A percentile compares a stretch with the other conserved stretches of the same genome.
Evolutionary conservation across 2,888 invertebrate species (phyloP).

Genomic region (Drosophila engyochracea): DNA sequence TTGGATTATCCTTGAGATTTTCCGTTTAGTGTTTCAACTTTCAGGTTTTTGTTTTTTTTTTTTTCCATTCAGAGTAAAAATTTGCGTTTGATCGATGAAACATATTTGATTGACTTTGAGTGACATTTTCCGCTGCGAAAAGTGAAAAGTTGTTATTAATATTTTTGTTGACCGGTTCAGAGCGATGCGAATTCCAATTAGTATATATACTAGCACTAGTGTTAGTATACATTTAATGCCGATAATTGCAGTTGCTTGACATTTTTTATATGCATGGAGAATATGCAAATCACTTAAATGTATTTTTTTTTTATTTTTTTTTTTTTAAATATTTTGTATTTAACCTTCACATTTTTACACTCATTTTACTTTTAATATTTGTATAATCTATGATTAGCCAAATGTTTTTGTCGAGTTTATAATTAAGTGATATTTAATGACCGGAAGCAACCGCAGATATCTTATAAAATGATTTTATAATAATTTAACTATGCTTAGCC

Average conservation of each 20-base stretch:
- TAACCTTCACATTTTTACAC: constrained; percentile 60
- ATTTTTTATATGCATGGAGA: not conserved
- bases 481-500: constrained; percentile 27
- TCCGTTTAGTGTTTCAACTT: constrained; percentile 12
- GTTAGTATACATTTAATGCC: constrained; percentile 5
- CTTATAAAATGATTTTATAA: constrained; percentile 27
- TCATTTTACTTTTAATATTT: constrained; percentile 8
- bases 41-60: constrained; percentile 1
- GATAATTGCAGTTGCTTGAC: constrained; percentile 22
- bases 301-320: constrained; percentile 16
- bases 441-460: constrained; percentile 66
- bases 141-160: constrained; percentile 78
- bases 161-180: constrained; percentile 44
- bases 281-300: constrained; percentile 64
- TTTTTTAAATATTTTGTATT: constrained; percentile 10
- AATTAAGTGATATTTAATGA: constrained; percentile 66
- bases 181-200: constrained; percentile 30
- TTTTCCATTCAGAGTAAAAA: not conserved
- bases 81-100: constrained; percentile 44
- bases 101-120: constrained; percentile 67
- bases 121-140: constrained; percentile 77
- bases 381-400: constrained; percentile 56
- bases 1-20: constrained; percentile 46
- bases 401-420: constrained; percentile 45
- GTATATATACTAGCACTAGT: constrained; percentile 17